phyloP scores from a whole-genome alignment of 2,797 vertebrate species.

The Clamator glandarius region DNA sequence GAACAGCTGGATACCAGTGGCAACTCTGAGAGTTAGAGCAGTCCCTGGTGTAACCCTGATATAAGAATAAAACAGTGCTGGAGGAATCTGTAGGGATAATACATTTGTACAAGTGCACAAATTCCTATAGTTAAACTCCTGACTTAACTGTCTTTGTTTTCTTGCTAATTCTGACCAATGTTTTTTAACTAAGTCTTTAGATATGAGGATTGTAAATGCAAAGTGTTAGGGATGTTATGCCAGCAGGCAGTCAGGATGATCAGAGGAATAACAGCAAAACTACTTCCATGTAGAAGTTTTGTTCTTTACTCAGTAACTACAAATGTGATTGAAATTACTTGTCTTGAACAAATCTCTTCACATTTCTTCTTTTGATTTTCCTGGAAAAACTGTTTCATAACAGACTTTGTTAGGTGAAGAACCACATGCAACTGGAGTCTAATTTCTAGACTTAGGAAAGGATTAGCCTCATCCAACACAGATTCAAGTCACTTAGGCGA shows the following conservation, averaged over 20 bases:
- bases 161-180: neutral
- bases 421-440: neutral
- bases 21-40: neutral
- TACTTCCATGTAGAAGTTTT: neutral
- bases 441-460: neutral
- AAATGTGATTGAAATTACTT: conserved; percentile 21
- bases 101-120: neutral
- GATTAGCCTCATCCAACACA: neutral
- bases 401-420: neutral
- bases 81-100: neutral
- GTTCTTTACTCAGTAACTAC: conserved; percentile 1
- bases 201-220: neutral
- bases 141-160: neutral
- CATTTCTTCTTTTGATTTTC: conserved; percentile 5
- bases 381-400: conserved; percentile 6
- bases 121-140: neutral
- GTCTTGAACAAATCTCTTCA: neutral
- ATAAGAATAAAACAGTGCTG: neutral
- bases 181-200: neutral
- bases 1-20: neutral
- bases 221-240: neutral
- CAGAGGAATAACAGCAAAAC: conserved; percentile 17
- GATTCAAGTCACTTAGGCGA: neutral
- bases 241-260: neutral
- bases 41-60: neutral